Percentiles rank a stretch among this genome's conserved stretches.
These are phyloP conservation scores for Liolophura sinensis DNA, from an alignment of 1,140 invertebrate genomes.

Conservation along the genomic window DNA sequence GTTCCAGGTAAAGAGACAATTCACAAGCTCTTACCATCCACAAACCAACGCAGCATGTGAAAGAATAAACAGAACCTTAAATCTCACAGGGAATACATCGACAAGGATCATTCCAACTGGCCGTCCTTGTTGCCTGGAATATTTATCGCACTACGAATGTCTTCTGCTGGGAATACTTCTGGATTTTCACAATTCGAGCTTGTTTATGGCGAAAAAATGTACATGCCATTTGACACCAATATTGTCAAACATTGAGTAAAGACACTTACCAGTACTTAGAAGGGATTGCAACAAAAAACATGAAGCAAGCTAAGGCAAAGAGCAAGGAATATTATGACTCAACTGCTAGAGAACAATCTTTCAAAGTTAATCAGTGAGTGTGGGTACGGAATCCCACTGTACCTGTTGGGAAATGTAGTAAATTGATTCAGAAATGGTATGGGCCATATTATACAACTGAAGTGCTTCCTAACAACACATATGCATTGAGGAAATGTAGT, in stretches of 20 bases:
- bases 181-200: too few relatives aligned
- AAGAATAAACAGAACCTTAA: constrained; percentile 16
- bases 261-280: constrained; percentile 8
- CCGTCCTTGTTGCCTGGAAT: constrained; percentile 10
- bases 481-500: too few relatives aligned
- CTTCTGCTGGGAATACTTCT: too few relatives aligned
- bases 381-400: too few relatives aligned
- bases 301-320: constrained; percentile 4
- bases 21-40: constrained; percentile 33
- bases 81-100: constrained; percentile 15
- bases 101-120: constrained; percentile 22
- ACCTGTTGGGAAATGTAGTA: too few relatives aligned
- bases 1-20: constrained; percentile 25
- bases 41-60: constrained; percentile 30
- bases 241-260: constrained; percentile 4
- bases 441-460: too few relatives aligned
- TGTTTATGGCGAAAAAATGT: constrained; percentile 22
- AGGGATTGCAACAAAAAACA: constrained; percentile 12
- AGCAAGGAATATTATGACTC: neutral
- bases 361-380: too few relatives aligned
- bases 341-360: too few relatives aligned
- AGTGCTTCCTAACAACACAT: too few relatives aligned
- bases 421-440: too few relatives aligned
- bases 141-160: too few relatives aligned
- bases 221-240: constrained; percentile 11